phyloP scores from a whole-genome alignment of 2,113 vertebrate genomes.

The Heterochromis multidens region DNA sequence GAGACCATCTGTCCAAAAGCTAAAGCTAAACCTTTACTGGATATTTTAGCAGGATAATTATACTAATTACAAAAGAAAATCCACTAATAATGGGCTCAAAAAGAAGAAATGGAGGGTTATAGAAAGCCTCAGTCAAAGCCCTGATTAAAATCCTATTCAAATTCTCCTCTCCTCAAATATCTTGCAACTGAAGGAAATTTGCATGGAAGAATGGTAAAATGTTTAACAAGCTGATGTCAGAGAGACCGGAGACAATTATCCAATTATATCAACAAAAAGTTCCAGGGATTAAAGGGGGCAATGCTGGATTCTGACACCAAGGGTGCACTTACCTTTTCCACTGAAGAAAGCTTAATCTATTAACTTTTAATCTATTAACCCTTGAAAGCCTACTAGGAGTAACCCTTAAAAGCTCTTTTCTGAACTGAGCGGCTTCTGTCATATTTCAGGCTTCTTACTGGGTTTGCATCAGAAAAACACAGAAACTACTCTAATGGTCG shows the following conservation, averaged over 20 bases:
- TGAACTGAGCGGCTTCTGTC: too few species aligned
- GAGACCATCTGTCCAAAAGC: neutral
- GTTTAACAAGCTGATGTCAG: neutral
- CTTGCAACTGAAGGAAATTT: neutral
- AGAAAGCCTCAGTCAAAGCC: neutral
- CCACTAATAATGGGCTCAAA: neutral
- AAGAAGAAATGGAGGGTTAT: neutral
- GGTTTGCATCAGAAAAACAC: too few species aligned
- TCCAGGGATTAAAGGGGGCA: neutral
- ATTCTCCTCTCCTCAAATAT: neutral
- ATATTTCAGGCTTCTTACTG: too few species aligned
- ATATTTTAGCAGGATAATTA: neutral
- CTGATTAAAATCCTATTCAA: neutral
- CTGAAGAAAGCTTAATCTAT: neutral
- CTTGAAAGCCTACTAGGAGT: too few species aligned
- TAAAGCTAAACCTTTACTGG: neutral
- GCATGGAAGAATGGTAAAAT: neutral
- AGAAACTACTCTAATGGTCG: too few species aligned
- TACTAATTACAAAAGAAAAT: neutral
- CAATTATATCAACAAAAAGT: neutral
- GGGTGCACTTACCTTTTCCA: neutral
- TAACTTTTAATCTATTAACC: too few species aligned
- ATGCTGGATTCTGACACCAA: neutral
- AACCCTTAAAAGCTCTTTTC: too few species aligned
- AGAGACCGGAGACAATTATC: too few species aligned